A percentile compares a stretch with the other conserved stretches of the same genome.
Conservation (phyloP, 2,797 vertebrate species). For the Thripadectes ignobilis region DNA sequence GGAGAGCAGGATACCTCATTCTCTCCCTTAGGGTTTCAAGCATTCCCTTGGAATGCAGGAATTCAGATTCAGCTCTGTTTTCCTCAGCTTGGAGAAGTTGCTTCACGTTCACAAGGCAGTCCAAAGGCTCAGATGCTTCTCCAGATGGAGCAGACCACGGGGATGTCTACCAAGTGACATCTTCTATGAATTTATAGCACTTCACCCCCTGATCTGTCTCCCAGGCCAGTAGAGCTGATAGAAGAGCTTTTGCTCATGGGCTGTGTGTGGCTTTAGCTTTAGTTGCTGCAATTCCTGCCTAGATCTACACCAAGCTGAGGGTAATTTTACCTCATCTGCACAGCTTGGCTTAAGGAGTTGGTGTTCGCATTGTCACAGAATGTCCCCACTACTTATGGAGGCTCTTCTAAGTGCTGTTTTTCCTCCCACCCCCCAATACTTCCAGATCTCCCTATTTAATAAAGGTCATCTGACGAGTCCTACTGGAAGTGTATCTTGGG, state of each 20-base stretch:
- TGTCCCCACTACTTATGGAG: too few species aligned
- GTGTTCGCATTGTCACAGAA: not conserved
- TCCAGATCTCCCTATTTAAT: not conserved
- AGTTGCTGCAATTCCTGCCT: not conserved
- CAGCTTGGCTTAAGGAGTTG: not conserved
- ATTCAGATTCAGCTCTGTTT: not conserved
- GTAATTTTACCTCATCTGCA: not conserved
- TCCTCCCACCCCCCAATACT: not conserved
- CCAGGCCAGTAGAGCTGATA: not conserved
- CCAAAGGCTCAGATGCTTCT: not conserved
- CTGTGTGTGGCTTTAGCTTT: not conserved
- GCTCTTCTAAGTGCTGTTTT: not conserved
- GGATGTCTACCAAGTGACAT: not conserved
- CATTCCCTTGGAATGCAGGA: not conserved
- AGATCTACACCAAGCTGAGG: not conserved
- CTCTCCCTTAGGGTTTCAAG: not conserved
- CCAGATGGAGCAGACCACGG: not conserved
- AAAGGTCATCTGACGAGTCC: not conserved
- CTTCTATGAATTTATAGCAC: not conserved
- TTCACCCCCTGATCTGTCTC: not conserved
- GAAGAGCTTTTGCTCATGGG: not conserved
- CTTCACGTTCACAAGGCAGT: not conserved
- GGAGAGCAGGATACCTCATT: not conserved
- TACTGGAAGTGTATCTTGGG: not conserved
- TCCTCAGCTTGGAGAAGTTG: not conserved